These are phyloP conservation scores for Paramormyrops kingsleyae DNA, from an alignment of 2,113 vertebrate genomes.

Conservation along the genomic window DNA sequence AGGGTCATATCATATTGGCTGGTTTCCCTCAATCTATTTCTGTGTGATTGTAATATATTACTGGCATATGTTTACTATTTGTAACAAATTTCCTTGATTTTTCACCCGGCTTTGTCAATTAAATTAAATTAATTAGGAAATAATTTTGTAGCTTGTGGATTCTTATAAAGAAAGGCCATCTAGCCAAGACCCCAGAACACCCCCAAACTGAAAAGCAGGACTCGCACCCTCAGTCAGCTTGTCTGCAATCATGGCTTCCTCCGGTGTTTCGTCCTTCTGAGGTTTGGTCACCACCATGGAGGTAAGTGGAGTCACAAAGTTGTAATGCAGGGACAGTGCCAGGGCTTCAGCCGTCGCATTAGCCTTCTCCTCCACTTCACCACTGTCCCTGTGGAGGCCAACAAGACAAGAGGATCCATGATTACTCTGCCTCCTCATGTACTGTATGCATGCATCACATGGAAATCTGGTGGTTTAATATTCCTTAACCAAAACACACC, in stretches of 20 bases:
- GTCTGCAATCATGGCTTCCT: conserved; percentile 60
- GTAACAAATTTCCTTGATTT: too few relatives aligned
- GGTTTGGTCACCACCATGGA: conserved; percentile 89
- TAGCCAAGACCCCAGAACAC: background rate
- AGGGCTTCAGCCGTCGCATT: conserved; percentile 59
- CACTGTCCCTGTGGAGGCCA: conserved; percentile 53
- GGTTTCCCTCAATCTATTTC: too few relatives aligned
- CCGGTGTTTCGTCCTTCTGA: conserved; percentile 35
- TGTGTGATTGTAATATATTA: too few relatives aligned
- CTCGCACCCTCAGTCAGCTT: conserved; percentile 70
- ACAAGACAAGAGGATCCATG: background rate
- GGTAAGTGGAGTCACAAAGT: conserved; percentile 84
- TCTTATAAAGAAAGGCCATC: background rate
- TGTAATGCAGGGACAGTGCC: conserved; percentile 71
- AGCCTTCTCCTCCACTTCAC: conserved; percentile 48
- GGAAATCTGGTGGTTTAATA: background rate
- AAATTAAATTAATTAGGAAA: too few relatives aligned
- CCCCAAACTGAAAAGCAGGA: background rate
- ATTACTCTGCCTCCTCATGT: background rate
- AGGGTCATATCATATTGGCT: too few relatives aligned
- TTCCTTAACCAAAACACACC: background rate
- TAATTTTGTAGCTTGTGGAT: background rate
- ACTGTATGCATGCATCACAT: background rate
- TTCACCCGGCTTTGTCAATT: too few relatives aligned
- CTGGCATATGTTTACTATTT: too few relatives aligned